These are phyloP conservation scores for Diadegma fenestrale DNA, from an alignment of 2,888 invertebrate genomes.

Conservation along the genomic window DNA sequence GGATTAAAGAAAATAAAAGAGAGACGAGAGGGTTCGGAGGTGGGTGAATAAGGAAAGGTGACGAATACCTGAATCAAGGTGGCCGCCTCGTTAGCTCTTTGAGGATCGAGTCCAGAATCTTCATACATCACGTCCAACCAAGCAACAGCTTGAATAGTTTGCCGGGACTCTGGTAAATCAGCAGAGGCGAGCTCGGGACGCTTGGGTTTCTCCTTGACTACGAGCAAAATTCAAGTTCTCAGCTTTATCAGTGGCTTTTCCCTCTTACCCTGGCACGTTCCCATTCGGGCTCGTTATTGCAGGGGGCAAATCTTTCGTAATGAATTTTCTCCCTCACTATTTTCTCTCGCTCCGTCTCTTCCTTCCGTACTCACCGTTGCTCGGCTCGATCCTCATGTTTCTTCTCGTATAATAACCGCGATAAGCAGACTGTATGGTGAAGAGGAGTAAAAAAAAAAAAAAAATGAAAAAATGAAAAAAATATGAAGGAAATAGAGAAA, in stretches of 20 bases:
- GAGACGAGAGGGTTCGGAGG: background rate
- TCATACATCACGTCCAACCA: conserved; percentile 79
- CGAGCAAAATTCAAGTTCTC: conserved; percentile 50
- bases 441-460: conserved; percentile 4
- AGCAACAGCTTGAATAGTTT: conserved; percentile 76
- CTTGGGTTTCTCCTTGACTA: conserved; percentile 51
- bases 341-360: conserved; percentile 15
- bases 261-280: conserved; percentile 28
- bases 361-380: conserved; percentile 41
- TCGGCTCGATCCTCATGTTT: conserved; percentile 68
- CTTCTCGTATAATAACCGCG: conserved; percentile 77
- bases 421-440: conserved; percentile 74
- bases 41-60: background rate
- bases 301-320: conserved; percentile 58
- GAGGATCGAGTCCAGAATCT: conserved; percentile 72
- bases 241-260: conserved; percentile 59
- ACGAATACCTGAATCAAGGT: conserved; percentile 76
- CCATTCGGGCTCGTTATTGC: conserved; percentile 51
- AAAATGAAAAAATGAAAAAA: background rate
- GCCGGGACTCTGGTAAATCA: conserved; percentile 64
- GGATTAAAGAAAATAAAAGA: background rate
- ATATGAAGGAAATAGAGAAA: conserved; percentile 1
- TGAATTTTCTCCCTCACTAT: conserved; percentile 53
- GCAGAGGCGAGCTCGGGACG: conserved; percentile 25
- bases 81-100: conserved; percentile 77